These are phyloP conservation scores for Papilio helenus DNA, from an alignment of 1,140 invertebrate genomes.

Conservation along the genomic window DNA sequence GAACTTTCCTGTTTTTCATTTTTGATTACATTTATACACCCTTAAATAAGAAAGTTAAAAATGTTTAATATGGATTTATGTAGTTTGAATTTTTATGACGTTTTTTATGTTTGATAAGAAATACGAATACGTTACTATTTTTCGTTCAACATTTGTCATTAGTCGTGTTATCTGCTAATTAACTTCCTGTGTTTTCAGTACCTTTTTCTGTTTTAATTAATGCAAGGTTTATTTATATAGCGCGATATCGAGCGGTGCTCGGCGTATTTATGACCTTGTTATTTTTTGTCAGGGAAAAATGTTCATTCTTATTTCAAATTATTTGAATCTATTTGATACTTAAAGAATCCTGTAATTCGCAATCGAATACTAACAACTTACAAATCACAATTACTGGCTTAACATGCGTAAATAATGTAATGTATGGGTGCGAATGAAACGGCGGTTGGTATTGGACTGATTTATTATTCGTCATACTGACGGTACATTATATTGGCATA, in stretches of 20 bases:
- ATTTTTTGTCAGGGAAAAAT: neutral
- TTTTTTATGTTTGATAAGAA: conserved; percentile 3
- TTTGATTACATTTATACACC: neutral
- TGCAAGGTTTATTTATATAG: neutral
- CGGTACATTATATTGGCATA: too few relatives aligned
- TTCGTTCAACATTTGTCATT: neutral
- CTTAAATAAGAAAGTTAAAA: neutral
- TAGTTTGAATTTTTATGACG: neutral
- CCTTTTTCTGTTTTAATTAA: conserved; percentile 2
- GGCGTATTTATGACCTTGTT: neutral
- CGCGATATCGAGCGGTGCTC: neutral
- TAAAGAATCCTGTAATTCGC: neutral
- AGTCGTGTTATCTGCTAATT: conserved; percentile 22
- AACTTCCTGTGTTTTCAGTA: conserved; percentile 14
- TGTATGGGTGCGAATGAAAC: too few relatives aligned
- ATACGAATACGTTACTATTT: neutral
- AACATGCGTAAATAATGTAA: too few relatives aligned
- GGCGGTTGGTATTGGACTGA: too few relatives aligned
- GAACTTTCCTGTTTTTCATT: neutral
- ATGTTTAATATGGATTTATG: neutral
- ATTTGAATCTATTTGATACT: neutral
- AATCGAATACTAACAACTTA: too few relatives aligned
- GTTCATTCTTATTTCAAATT: neutral
- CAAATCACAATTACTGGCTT: too few relatives aligned
- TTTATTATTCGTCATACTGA: too few relatives aligned